Evolutionary conservation across 2,888 invertebrate genomes (phyloP).

Genomic region (Leptopilina myrica): DNA sequence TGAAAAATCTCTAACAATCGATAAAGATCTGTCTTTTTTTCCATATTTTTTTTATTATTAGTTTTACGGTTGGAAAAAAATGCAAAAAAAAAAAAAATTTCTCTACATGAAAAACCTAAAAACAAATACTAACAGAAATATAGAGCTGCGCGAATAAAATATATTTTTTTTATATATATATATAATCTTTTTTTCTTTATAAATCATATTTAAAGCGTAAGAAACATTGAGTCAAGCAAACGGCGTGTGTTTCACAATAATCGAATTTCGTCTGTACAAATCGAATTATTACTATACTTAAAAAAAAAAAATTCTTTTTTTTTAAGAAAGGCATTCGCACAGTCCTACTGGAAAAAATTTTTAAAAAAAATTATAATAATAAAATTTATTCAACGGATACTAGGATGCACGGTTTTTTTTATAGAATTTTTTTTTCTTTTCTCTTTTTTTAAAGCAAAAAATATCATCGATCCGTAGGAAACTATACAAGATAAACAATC

Average conservation of each 20-base stretch:
- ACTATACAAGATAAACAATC: constrained; percentile 40
- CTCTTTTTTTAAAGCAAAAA: constrained; percentile 22
- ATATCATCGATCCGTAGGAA: constrained; percentile 34
- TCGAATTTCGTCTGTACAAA: constrained; percentile 22
- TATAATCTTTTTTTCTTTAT: neutral
- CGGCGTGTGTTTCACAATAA: neutral
- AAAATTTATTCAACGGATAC: neutral
- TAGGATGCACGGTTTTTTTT: neutral
- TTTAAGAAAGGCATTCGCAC: constrained; percentile 31
- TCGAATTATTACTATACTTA: constrained; percentile 2
- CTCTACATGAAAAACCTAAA: neutral
- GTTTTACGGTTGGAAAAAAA: neutral
- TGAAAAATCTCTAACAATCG: constrained; percentile 14
- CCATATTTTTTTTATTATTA: neutral
- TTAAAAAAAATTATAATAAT: too few species aligned
- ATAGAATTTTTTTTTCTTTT: neutral
- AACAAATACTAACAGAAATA: neutral
- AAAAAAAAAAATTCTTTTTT: neutral
- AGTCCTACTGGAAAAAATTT: constrained; percentile 2
- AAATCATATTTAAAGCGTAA: constrained; percentile 1
- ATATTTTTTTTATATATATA: neutral
- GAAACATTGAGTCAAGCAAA: constrained; percentile 15
- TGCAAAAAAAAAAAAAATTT: neutral
- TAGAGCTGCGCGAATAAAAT: neutral
- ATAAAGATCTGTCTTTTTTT: constrained; percentile 12